phyloP scores from a whole-genome alignment of 1,140 invertebrate species.

The Caerostris darwini region DNA sequence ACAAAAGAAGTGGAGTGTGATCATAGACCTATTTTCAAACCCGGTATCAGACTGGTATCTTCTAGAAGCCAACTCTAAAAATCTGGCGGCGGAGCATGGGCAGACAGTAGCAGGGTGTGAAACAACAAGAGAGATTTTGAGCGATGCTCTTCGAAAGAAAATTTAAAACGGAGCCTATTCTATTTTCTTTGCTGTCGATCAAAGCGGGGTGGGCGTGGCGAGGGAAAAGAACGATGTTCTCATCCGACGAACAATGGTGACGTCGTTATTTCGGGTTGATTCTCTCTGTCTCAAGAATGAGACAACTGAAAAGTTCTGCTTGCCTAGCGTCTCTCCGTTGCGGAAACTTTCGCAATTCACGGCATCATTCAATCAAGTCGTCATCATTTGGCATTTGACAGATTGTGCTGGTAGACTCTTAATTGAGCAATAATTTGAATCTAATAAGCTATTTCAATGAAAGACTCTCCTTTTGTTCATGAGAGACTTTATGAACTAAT shows the following conservation, averaged over 20 bases:
- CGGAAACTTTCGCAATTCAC: neutral
- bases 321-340: neutral
- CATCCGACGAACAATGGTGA: neutral
- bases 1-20: too few relatives aligned
- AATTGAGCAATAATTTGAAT: too few relatives aligned
- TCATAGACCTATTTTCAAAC: too few relatives aligned
- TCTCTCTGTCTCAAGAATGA: neutral
- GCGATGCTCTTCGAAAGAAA: neutral
- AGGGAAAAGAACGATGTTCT: neutral
- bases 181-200: neutral
- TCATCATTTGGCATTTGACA: neutral
- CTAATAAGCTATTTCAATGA: too few relatives aligned
- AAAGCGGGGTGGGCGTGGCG: neutral
- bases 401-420: neutral
- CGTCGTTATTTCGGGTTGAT: conserved; percentile 16
- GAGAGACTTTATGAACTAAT: too few relatives aligned
- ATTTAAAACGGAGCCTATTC: conserved; percentile 1
- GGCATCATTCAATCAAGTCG: neutral
- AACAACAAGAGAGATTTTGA: neutral
- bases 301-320: neutral
- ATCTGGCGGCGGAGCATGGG: too few relatives aligned
- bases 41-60: too few relatives aligned
- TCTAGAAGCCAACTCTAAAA: too few relatives aligned
- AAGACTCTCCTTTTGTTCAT: too few relatives aligned
- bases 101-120: neutral